Conservation (phyloP, 2,797 vertebrate genomes). For the Vireo griseus region DNA sequence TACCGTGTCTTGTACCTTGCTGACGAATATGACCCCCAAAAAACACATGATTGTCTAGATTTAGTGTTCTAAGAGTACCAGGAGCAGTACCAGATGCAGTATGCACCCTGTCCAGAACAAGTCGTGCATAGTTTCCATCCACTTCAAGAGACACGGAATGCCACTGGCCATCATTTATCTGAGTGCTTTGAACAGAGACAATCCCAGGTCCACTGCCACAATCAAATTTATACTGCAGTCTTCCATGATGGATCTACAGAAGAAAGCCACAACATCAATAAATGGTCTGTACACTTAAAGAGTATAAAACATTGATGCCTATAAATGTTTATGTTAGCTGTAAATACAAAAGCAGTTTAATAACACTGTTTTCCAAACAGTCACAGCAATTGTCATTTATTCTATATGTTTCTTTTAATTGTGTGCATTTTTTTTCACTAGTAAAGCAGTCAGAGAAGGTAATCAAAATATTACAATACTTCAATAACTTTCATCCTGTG, state of each 20-base stretch:
- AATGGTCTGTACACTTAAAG: background rate
- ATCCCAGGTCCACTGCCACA: conserved; percentile 95
- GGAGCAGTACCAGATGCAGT: conserved; percentile 93
- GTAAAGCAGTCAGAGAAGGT: background rate
- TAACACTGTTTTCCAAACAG: background rate
- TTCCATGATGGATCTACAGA: conserved; percentile 89
- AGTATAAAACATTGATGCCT: background rate
- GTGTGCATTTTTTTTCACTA: background rate
- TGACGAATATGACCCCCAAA: conserved; percentile 92
- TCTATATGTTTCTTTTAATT: background rate
- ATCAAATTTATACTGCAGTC: conserved; percentile 96
- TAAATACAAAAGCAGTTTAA: background rate
- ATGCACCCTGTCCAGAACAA: conserved; percentile 91
- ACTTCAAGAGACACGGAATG: conserved; percentile 92
- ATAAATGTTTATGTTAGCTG: background rate
- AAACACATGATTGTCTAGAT: conserved; percentile 89
- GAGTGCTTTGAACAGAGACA: conserved; percentile 93
- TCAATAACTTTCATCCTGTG: background rate
- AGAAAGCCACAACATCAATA: background rate
- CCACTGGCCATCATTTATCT: conserved; percentile 96
- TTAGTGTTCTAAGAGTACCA: conserved; percentile 91
- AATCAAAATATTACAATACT: background rate
- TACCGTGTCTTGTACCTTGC: conserved; percentile 79
- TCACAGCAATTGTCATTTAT: background rate
- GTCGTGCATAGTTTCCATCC: conserved; percentile 90